These are phyloP conservation scores for Latrodectus geometricus DNA, from an alignment of 1,140 invertebrate species.

Conservation along the genomic window DNA sequence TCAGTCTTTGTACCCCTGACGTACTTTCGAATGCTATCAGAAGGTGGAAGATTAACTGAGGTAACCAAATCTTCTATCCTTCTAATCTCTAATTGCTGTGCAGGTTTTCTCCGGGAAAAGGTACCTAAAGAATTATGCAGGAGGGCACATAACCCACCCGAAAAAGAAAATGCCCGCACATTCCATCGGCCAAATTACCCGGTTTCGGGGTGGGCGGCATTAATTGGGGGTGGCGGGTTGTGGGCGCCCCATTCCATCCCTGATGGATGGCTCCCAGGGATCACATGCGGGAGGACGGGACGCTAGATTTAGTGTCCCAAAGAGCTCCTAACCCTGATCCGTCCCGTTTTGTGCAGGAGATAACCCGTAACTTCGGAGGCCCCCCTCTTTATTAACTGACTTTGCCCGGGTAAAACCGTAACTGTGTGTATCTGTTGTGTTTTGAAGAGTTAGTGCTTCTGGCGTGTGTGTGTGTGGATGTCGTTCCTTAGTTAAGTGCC, in stretches of 20 bases:
- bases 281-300: conserved; percentile 52
- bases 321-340: conserved; percentile 48
- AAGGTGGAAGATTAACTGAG: conserved; percentile 30
- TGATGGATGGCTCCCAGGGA: conserved; percentile 60
- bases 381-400: conserved; percentile 35
- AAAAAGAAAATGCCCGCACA: conserved; percentile 12
- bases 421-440: conserved; percentile 5
- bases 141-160: not conserved
- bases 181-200: conserved; percentile 35
- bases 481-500: conserved; percentile 58
- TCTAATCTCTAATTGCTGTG: conserved; percentile 52
- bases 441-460: not conserved
- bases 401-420: not conserved
- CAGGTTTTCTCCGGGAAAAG: not conserved
- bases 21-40: too few species aligned
- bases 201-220: conserved; percentile 11
- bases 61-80: not conserved
- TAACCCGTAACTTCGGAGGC: conserved; percentile 26
- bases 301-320: conserved; percentile 57
- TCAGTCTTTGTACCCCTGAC: not conserved
- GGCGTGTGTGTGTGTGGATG: conserved; percentile 10
- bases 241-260: conserved; percentile 20
- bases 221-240: conserved; percentile 40
- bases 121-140: conserved; percentile 49
- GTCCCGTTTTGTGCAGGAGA: conserved; percentile 27